Percentiles rank a stretch among this genome's conserved stretches.
phyloP scores from a whole-genome alignment of 2,888 invertebrate genomes.

The Tachina lurida region DNA sequence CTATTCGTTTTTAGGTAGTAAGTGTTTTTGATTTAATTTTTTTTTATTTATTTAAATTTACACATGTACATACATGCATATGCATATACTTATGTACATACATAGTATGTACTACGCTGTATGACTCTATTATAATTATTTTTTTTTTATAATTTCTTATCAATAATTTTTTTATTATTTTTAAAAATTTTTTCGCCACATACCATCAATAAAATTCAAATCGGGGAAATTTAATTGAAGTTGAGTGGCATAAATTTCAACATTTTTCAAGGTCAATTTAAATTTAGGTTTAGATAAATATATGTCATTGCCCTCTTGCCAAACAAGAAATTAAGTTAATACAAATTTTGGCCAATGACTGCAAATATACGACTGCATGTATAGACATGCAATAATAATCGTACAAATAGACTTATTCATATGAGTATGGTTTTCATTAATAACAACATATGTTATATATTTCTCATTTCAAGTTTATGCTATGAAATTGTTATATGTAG shows the following conservation, averaged over 20 bases:
- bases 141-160: slow-evolving; percentile 58
- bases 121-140: not conserved
- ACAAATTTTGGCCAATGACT: not conserved
- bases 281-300: slow-evolving; percentile 43
- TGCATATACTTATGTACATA: too few relatives aligned
- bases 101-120: too few relatives aligned
- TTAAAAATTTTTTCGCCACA: slow-evolving; percentile 24
- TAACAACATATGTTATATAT: too few relatives aligned
- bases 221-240: slow-evolving; percentile 52
- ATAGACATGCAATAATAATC: not conserved
- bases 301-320: slow-evolving; percentile 44
- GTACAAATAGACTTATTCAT: too few relatives aligned
- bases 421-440: too few relatives aligned
- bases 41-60: not conserved
- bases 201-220: slow-evolving; percentile 30
- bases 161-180: slow-evolving; percentile 26
- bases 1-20: slow-evolving; percentile 41
- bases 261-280: slow-evolving; percentile 57
- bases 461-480: too few relatives aligned
- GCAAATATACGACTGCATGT: too few relatives aligned
- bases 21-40: slow-evolving; percentile 28
- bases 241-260: slow-evolving; percentile 46
- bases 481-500: too few relatives aligned
- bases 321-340: not conserved
- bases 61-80: not conserved